phyloP scores from a whole-genome alignment of 2,113 vertebrate genomes.

The Terrapene triunguis region DNA sequence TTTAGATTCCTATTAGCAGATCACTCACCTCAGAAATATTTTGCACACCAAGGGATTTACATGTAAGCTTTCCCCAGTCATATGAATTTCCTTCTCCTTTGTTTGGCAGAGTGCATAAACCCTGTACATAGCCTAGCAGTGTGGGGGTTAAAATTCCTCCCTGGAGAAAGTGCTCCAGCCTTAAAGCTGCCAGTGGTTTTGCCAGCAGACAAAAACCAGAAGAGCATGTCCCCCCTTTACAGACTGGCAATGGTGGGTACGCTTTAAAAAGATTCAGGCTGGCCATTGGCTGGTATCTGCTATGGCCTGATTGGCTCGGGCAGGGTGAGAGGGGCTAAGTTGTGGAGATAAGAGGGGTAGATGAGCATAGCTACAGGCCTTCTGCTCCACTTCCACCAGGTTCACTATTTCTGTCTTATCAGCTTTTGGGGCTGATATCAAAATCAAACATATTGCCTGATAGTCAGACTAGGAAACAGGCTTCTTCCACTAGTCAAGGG shows the following conservation, averaged over 20 bases:
- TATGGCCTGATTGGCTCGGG: not conserved
- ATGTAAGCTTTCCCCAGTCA: not conserved
- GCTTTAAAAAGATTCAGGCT: not conserved
- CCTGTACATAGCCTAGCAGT: not conserved
- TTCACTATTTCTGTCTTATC: not conserved
- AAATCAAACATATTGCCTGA: too few species aligned
- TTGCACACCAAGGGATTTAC: not conserved
- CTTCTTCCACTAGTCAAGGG: not conserved
- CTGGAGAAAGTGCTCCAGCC: not conserved
- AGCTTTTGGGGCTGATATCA: too few species aligned
- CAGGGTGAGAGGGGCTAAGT: not conserved
- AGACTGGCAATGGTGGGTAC: not conserved
- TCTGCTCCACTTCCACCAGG: not conserved
- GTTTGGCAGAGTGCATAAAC: not conserved
- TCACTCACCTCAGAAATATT: constrained; percentile 36
- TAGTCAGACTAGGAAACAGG: not conserved
- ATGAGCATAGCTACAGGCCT: not conserved
- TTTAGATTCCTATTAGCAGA: constrained; percentile 54
- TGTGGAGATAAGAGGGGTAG: not conserved
- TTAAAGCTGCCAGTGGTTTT: not conserved
- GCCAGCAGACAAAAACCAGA: not conserved
- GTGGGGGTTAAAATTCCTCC: not conserved
- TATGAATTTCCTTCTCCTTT: not conserved
- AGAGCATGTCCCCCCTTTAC: not conserved
- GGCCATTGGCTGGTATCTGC: not conserved